Evolutionary conservation across 2,888 invertebrate genomes (phyloP).

Genomic region (Cephus rjabovi): DNA sequence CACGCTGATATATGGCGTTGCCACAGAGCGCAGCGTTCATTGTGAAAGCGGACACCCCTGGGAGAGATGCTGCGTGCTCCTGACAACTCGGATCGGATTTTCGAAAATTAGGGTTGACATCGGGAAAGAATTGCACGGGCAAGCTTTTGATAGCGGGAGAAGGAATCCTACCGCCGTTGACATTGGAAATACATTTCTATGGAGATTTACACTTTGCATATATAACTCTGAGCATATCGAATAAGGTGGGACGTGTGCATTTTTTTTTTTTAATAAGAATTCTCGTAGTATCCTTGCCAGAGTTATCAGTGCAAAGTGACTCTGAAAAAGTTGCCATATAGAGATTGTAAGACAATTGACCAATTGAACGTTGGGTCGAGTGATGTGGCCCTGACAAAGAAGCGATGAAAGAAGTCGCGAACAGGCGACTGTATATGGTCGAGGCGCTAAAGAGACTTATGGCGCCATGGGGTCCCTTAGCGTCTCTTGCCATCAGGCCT

Average conservation of each 20-base stretch:
- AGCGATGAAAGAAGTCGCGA: neutral
- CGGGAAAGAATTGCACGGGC: neutral
- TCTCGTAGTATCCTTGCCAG: neutral
- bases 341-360: constrained; percentile 45
- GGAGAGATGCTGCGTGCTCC: constrained; percentile 1
- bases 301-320: neutral
- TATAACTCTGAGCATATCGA: neutral
- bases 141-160: neutral
- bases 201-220: neutral
- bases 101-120: constrained; percentile 1
- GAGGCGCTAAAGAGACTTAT: constrained; percentile 28
- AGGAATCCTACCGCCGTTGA: neutral
- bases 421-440: neutral
- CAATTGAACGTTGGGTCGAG: constrained; percentile 46
- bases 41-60: constrained; percentile 1
- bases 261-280: neutral
- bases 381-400: constrained; percentile 33
- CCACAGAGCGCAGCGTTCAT: neutral
- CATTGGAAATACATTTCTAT: neutral
- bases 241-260: neutral
- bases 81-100: constrained; percentile 6
- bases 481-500: constrained; percentile 7
- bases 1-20: neutral
- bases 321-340: neutral
- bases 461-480: constrained; percentile 34